Percentiles rank a stretch among this genome's conserved stretches.
phyloP scores from a whole-genome alignment of 2,113 vertebrate genomes.

The Choloepus hoffmanni region DNA sequence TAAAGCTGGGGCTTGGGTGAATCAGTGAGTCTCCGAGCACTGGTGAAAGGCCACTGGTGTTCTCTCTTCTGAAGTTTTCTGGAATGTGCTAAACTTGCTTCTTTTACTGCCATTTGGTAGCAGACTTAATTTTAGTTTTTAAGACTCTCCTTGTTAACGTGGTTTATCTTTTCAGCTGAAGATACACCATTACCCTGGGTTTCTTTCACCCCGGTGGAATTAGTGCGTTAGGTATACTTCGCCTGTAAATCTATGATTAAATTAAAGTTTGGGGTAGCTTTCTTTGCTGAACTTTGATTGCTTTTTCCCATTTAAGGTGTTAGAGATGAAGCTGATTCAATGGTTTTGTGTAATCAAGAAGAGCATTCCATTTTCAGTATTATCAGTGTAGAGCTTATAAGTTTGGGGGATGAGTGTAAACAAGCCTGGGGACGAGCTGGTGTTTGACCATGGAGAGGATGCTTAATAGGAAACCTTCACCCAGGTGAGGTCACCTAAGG shows the following conservation, averaged over 20 bases:
- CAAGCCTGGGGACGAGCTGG: not conserved
- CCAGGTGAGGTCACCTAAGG: not conserved
- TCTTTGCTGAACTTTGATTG: not conserved
- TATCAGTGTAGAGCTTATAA: too few species aligned
- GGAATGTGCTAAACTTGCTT: not conserved
- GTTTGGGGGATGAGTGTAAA: not conserved
- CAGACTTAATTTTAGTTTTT: not conserved
- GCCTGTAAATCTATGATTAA: constrained; percentile 39
- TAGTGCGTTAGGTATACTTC: not conserved
- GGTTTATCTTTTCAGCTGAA: not conserved
- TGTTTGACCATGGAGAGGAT: not conserved
- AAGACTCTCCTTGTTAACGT: not conserved
- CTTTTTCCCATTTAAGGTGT: constrained; percentile 23
- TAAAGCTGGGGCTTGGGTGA: not conserved
- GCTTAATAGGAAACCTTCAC: not conserved
- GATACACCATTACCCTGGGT: not conserved
- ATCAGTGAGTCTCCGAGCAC: not conserved
- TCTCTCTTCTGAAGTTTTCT: too few species aligned
- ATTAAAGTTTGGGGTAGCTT: not conserved
- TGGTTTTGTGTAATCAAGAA: not conserved
- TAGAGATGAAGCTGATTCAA: not conserved
- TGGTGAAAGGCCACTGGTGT: not conserved
- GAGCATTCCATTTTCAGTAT: not conserved
- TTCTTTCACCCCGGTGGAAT: not conserved
- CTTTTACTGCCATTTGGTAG: not conserved